Evolutionary conservation across 2,797 vertebrate genomes (phyloP).

Genomic region (Gambusia yucatana): DNA sequence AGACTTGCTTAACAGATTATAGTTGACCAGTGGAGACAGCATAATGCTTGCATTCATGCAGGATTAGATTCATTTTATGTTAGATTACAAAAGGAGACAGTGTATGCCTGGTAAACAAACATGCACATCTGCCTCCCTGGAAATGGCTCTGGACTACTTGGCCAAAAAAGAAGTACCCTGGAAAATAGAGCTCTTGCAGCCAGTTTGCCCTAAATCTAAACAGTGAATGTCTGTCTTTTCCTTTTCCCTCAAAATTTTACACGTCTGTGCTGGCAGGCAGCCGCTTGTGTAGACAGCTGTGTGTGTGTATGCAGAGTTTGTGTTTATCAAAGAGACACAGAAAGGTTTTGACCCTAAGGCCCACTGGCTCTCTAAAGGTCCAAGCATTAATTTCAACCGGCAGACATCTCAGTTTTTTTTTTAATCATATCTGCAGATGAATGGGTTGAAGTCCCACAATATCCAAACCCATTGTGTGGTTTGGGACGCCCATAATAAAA

Average conservation of each 20-base stretch:
- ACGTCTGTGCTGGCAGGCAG: constrained; percentile 52
- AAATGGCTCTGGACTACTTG: constrained; percentile 64
- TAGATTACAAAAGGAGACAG: constrained; percentile 61
- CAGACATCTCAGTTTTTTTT: constrained; percentile 45
- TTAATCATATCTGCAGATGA: constrained; percentile 27
- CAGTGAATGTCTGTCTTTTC: constrained; percentile 43
- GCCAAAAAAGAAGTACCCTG: constrained; percentile 40
- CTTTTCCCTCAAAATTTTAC: constrained; percentile 47
- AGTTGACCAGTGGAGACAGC: constrained; percentile 64
- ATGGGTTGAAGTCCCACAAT: constrained; percentile 26
- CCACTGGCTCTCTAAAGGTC: constrained; percentile 44
- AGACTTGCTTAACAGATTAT: constrained; percentile 38
- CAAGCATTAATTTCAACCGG: constrained; percentile 33
- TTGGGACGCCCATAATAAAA: constrained; percentile 36
- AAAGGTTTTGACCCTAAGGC: constrained; percentile 51
- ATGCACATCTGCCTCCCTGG: constrained; percentile 61
- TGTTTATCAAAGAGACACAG: constrained; percentile 43
- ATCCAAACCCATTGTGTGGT: constrained; percentile 27
- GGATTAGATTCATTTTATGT: constrained; percentile 64
- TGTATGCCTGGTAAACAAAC: constrained; percentile 57
- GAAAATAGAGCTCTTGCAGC: constrained; percentile 51
- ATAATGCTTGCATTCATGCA: constrained; percentile 64
- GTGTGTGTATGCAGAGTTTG: constrained; percentile 27
- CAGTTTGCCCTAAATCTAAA: constrained; percentile 65
- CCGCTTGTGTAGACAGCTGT: constrained; percentile 38